Evolutionary conservation across 2,113 vertebrate genomes (phyloP), one percentile per base, ranked within the genome.

Genomic region (Chloroceryle aenea): DNA sequence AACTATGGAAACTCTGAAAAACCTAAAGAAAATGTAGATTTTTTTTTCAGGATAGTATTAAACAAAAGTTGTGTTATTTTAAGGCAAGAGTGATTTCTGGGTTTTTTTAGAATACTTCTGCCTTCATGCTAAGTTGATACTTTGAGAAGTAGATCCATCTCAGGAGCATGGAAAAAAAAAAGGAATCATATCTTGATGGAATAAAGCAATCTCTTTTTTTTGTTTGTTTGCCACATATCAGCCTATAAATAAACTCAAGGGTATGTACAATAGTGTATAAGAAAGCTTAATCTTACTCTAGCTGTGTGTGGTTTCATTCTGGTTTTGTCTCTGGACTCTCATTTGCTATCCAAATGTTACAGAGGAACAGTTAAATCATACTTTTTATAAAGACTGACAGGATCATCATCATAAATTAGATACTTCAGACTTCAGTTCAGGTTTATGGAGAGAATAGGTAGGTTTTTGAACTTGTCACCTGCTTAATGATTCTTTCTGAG

Each of bases 21-120:
- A 16, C 0, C 2, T 6, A 19, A 64, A 58, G 21, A 42, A 71
- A 64, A 6, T 11, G 4, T 10, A 12, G 36, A n/a, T 4, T 2
- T 0, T 10, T 74, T 61, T 69, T 78, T 76, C 52, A 67, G 11
- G 56, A 45, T 11, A 29, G 6, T 53, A 42, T 59, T 86, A 63
- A 83, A 75, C 9, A 29, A 22, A 89, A 80, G 16, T 72, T 4
- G 25, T 68, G 32, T n/a, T 15, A 42, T 63, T 75, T 81, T 63
- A 72, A 64, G 71, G 34, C 71, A 72, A 56, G 42, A 29, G 12
- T 50, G 22, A 25, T 83, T 83, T 92, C 29, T 13, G 7, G 6
- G 0, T 8, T 48, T 1, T 34, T 38, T 59, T 1, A 19, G 18
- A 58, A 27, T 71, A 53, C 16, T 78, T 82, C 27, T 67, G 4